These are phyloP conservation scores for Timema cristinae DNA, from an alignment of 2,888 invertebrate genomes.

Conservation along the genomic window DNA sequence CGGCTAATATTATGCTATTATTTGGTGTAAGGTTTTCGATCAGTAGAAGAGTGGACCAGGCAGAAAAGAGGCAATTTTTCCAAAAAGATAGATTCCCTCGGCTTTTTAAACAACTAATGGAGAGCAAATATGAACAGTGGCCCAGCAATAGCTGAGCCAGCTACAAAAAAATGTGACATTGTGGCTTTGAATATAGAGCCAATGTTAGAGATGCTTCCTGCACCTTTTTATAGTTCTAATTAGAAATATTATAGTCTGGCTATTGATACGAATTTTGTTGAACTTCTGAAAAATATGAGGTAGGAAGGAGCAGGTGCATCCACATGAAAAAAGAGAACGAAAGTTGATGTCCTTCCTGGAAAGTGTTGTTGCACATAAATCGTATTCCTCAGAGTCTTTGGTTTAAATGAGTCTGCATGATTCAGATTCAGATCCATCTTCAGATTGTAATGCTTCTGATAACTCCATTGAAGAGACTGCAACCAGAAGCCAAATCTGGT, in stretches of 20 bases:
- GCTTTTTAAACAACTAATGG: conserved; percentile 9
- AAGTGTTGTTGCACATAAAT: too few relatives aligned
- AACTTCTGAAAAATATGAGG: too few relatives aligned
- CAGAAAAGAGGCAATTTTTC: conserved; percentile 3
- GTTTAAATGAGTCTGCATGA: too few relatives aligned
- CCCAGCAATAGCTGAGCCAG: conserved; percentile 4
- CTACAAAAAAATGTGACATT: conserved; percentile 5
- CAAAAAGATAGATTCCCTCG: conserved; percentile 2
- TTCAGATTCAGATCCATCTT: too few relatives aligned
- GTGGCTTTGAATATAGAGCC: conserved; percentile 10
- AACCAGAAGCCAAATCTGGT: neutral
- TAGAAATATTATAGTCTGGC: neutral
- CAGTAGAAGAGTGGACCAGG: neutral
- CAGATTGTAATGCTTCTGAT: neutral
- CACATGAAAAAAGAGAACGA: too few relatives aligned
- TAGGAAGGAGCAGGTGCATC: too few relatives aligned
- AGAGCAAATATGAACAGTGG: neutral
- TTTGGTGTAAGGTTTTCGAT: neutral
- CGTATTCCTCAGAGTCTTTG: too few relatives aligned
- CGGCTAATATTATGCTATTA: neutral
- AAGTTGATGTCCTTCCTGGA: too few relatives aligned
- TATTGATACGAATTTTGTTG: too few relatives aligned
- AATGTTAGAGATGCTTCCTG: conserved; percentile 17
- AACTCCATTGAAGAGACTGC: neutral
- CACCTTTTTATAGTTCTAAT: neutral